A percentile compares a stretch with the other conserved stretches of the same genome.
These are phyloP conservation scores for Mionectes olivaceus DNA, from an alignment of 2,797 vertebrate genomes.

Conservation along the genomic window DNA sequence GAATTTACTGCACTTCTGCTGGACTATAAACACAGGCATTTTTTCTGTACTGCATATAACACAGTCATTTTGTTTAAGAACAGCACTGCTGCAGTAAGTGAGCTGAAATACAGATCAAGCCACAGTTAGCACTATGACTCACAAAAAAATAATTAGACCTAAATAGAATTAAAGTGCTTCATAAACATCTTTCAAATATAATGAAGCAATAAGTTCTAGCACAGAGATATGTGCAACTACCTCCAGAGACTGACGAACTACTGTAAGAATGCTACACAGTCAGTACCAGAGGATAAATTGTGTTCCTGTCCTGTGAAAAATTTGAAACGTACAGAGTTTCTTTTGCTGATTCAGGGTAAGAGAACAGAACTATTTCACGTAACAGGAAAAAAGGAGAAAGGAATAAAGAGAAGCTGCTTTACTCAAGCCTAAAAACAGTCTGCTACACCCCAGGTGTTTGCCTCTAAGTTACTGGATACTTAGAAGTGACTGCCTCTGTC, in stretches of 20 bases:
- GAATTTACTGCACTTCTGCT: not conserved
- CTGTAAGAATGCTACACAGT: not conserved
- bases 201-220: not conserved
- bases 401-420: not conserved
- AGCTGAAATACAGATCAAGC: not conserved
- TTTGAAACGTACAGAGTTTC: not conserved
- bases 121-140: not conserved
- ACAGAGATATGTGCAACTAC: not conserved
- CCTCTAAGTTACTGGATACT: not conserved
- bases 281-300: not conserved
- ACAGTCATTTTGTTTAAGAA: not conserved
- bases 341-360: not conserved
- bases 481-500: not conserved
- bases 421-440: not conserved
- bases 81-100: not conserved
- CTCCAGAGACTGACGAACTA: not conserved
- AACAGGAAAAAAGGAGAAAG: not conserved
- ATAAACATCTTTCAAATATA: not conserved
- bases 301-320: not conserved
- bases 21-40: not conserved
- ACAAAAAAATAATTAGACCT: not conserved
- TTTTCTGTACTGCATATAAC: not conserved
- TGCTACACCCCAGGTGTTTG: not conserved
- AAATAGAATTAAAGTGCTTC: not conserved
- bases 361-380: not conserved